Percentiles rank a stretch among this genome's conserved stretches.
Conservation (phyloP, 2,113 vertebrate species). For the Thomomys bottae region DNA sequence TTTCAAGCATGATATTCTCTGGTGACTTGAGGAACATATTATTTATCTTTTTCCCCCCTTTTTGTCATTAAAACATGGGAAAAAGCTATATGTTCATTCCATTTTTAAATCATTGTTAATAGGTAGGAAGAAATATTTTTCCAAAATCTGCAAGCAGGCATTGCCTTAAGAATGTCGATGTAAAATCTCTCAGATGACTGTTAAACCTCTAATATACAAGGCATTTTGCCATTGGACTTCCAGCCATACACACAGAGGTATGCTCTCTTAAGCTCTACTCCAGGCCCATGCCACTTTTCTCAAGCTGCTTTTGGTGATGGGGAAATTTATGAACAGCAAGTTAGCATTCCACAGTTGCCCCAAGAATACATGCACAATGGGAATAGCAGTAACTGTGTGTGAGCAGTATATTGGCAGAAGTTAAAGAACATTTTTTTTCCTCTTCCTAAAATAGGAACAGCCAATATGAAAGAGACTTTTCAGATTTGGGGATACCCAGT, state of each 20-base stretch:
- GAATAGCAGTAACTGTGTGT: neutral
- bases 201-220: neutral
- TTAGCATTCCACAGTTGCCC: conserved; percentile 11
- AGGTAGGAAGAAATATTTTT: conserved; percentile 31
- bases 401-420: conserved; percentile 22
- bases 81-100: conserved; percentile 10
- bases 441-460: conserved; percentile 37
- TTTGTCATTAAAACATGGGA: neutral
- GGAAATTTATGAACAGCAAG: conserved; percentile 47
- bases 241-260: neutral
- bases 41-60: conserved; percentile 14
- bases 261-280: neutral
- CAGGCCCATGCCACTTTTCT: conserved; percentile 14
- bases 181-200: neutral
- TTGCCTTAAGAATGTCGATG: conserved; percentile 5
- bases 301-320: conserved; percentile 39
- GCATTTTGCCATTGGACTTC: neutral
- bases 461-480: conserved; percentile 66
- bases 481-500: conserved; percentile 67
- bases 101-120: conserved; percentile 4
- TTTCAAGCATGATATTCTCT: neutral
- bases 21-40: neutral
- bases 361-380: fast-evolving
- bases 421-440: neutral
- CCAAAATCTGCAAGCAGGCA: neutral